A percentile compares a stretch with the other conserved stretches of the same genome.
These are phyloP conservation scores for Akabosia matsudoensis DNA, from an alignment of 1,140 invertebrate species.

Conservation along the genomic window DNA sequence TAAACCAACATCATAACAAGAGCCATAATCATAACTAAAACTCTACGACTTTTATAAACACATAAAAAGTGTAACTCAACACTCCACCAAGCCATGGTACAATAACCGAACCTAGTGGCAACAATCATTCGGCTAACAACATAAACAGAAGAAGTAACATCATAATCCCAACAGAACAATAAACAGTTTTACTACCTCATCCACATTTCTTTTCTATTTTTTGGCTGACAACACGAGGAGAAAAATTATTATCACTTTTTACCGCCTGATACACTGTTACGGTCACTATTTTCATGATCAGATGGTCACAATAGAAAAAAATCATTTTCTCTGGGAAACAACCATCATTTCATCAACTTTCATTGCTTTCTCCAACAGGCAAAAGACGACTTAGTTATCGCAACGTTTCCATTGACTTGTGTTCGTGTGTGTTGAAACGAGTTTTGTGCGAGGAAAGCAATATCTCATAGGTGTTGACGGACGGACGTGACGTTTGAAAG, in stretches of 20 bases:
- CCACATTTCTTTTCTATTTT: background rate
- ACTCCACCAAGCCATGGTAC: background rate
- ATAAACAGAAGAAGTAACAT: background rate
- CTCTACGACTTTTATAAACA: slow-evolving; percentile 4
- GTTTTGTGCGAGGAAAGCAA: background rate
- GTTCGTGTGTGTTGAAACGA: background rate
- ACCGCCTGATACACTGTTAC: background rate
- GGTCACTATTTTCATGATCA: too few species aligned
- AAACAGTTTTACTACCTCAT: background rate
- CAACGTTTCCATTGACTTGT: background rate
- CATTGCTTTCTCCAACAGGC: background rate
- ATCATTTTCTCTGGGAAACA: background rate
- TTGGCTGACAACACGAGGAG: background rate
- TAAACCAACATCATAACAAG: background rate
- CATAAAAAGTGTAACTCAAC: background rate
- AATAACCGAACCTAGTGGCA: background rate
- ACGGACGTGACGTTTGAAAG: background rate
- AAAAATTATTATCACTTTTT: background rate
- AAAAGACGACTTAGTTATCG: too few species aligned
- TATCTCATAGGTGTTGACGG: background rate
- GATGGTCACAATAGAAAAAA: too few species aligned
- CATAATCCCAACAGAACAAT: background rate
- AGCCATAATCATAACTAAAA: background rate
- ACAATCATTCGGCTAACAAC: background rate
- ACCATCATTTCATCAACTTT: background rate